Conservation (phyloP, 2,888 invertebrate genomes). For the Eudemis profundana region DNA sequence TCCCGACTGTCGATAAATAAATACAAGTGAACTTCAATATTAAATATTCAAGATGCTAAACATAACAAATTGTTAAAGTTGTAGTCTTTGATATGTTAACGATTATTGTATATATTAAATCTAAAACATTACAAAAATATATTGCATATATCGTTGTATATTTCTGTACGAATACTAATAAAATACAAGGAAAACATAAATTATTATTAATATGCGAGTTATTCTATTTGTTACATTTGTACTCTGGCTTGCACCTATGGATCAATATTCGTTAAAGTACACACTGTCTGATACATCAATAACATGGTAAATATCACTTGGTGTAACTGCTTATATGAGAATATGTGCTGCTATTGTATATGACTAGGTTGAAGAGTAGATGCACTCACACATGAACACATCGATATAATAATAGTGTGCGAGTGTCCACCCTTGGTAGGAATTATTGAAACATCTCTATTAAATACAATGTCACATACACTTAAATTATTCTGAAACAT, state of each 20-base stretch:
- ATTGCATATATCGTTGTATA: conserved; percentile 80
- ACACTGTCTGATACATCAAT: conserved; percentile 41
- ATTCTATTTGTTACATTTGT: conserved; percentile 61
- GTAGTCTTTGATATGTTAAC: conserved; percentile 75
- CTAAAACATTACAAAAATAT: conserved; percentile 76
- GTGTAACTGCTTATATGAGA: conserved; percentile 66
- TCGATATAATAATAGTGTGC: conserved; percentile 48
- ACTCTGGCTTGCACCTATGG: conserved; percentile 66
- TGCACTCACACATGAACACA: conserved; percentile 47
- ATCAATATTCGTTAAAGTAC: conserved; percentile 45
- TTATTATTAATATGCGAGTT: conserved; percentile 48
- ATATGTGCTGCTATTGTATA: conserved; percentile 71
- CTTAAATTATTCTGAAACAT: conserved; percentile 41
- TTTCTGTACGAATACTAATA: conserved; percentile 67
- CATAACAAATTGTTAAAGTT: conserved; percentile 51
- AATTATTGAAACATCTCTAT: conserved; percentile 62
- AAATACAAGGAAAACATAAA: conserved; percentile 54
- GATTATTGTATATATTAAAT: conserved; percentile 58
- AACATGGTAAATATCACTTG: conserved; percentile 64
- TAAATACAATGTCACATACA: conserved; percentile 52
- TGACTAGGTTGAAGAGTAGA: conserved; percentile 72
- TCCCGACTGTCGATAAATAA: conserved; percentile 62
- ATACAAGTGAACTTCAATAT: conserved; percentile 60
- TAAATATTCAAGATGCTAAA: conserved; percentile 59
- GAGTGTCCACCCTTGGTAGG: conserved; percentile 55